Percentiles rank a stretch among this genome's conserved stretches.
These are phyloP conservation scores for Staurois parvus DNA, from an alignment of 2,797 vertebrate species.

Conservation along the genomic window DNA sequence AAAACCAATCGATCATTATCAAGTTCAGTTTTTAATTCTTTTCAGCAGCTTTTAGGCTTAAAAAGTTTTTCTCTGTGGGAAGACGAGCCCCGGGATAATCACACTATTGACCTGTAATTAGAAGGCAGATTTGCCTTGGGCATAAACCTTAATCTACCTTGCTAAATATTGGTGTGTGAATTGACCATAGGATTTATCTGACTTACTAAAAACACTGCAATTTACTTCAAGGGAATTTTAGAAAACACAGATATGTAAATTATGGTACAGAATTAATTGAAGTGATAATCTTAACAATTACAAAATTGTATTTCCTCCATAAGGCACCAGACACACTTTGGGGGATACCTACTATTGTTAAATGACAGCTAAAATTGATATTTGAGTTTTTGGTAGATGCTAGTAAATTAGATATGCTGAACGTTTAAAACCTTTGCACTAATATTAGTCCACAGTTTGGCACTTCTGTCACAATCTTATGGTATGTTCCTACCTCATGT, in stretches of 20 bases:
- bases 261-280: background rate
- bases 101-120: conserved; percentile 8
- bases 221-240: background rate
- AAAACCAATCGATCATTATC: background rate
- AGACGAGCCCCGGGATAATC: background rate
- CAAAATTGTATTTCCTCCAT: background rate
- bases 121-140: conserved; percentile 13
- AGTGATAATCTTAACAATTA: background rate
- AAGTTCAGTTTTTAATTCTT: background rate
- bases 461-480: too few relatives aligned
- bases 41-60: background rate
- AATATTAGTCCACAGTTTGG: too few relatives aligned
- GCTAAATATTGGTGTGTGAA: background rate
- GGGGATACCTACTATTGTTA: too few relatives aligned
- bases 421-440: too few relatives aligned
- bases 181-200: background rate
- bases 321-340: too few relatives aligned
- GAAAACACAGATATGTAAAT: background rate
- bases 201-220: background rate
- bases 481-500: too few relatives aligned
- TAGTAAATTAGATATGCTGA: too few relatives aligned
- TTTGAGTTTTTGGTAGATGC: too few relatives aligned
- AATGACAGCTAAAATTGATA: too few relatives aligned
- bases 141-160: conserved; percentile 5
- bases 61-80: background rate